Base-by-base conservation (phyloP, 2,797 vertebrate species). In the Cossypha dichroa region DNA sequence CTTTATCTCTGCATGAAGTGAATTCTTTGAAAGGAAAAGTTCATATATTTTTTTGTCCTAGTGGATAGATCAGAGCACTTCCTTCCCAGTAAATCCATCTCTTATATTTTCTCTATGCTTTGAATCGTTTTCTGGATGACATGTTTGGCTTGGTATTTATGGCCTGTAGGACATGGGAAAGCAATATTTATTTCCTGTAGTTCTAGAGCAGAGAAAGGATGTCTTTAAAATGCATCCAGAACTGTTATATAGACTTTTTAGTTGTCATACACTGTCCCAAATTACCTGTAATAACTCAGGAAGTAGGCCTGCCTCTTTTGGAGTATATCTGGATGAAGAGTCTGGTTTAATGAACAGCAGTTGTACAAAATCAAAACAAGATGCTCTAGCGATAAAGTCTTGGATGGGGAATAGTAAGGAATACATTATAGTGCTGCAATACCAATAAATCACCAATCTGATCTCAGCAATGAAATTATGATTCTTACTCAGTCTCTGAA, bases 281-380 rank as follows among this genome's bases (percentile, higher is more conserved):
- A 83, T 80, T 70, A 72, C 60, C 45, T 85, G 10, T 43, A 69
- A 69, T 76, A 82, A 81, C 33, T 85, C 33, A 48, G 63, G 67
- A 87, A 88, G 64, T 25, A 40, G 43, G 8, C 46, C 9, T 77
- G 29, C 55, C 41, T 86, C 22, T 34, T 87, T 80, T 85, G 28
- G 46, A 66, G 10, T 72, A 58, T 40, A 48, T 22, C 36, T 93
- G 43, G 43, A 62, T 66, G 38, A 88, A 86, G 33, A 74, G 28
- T n/a, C 15, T 62, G 28, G 20, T 89, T 87, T 91, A 75, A 88
- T 15, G 46, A 92, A 25, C n/a, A 90, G 25, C 59, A 69, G 67
- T 89, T 91, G 48, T 48, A 89, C 17, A n/a, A 66, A 94, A 95
- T 73, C 33, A 70, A 87, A 94, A 52, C 55, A 91, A 89, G 59